Evolutionary conservation across 2,113 vertebrate species (phyloP).

Genomic region (Neoarius graeffei): DNA sequence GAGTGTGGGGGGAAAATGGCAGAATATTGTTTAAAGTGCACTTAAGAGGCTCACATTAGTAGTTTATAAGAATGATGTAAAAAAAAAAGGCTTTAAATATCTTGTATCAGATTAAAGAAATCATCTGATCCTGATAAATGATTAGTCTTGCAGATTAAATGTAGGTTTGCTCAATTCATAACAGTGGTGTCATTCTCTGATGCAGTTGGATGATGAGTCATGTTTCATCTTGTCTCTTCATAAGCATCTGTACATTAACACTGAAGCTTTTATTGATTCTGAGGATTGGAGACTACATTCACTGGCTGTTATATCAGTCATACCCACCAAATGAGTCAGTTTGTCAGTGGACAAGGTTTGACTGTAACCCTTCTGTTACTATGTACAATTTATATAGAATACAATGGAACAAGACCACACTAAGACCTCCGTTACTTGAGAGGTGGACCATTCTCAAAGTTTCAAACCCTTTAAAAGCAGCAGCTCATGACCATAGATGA

Average conservation of each 20-base stretch:
- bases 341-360: not conserved
- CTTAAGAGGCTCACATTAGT: not conserved
- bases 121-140: not conserved
- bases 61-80: not conserved
- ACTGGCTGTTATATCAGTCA: not conserved
- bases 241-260: not conserved
- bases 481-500: not conserved
- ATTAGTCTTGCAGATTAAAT: not conserved
- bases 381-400: not conserved
- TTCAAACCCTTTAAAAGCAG: not conserved
- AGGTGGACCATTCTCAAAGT: not conserved
- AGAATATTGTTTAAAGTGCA: not conserved
- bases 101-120: too few relatives aligned
- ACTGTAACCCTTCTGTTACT: not conserved
- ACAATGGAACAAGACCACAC: not conserved
- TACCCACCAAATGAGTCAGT: not conserved
- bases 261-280: conserved; percentile 26
- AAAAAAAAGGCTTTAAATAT: too few relatives aligned
- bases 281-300: not conserved
- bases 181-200: too few relatives aligned
- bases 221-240: not conserved
- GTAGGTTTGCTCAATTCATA: not conserved
- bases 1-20: too few relatives aligned
- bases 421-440: not conserved
- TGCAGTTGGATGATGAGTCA: not conserved